Conservation (phyloP, 1,140 invertebrate species). For the Eriocheir sinensis region DNA sequence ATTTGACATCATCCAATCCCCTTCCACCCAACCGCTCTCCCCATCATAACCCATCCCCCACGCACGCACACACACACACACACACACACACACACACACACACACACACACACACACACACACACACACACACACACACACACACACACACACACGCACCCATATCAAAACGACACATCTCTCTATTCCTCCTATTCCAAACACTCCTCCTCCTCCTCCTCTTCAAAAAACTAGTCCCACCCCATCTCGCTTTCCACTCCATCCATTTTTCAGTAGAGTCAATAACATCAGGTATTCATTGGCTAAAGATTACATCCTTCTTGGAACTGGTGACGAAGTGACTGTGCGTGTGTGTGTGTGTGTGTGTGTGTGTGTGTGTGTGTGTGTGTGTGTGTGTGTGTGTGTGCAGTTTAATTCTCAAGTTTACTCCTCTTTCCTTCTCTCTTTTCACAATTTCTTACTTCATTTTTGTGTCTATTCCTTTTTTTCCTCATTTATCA, state of each 20-base stretch:
- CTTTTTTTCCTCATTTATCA: not conserved
- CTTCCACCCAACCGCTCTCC: not conserved
- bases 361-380: too few species aligned
- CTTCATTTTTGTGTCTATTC: not conserved
- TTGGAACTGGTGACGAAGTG: not conserved
- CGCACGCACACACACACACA: too few species aligned
- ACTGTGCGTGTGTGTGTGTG: too few species aligned
- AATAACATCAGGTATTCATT: slow-evolving; percentile 15
- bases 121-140: too few species aligned
- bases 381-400: too few species aligned
- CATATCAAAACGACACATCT: not conserved
- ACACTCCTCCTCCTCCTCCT: not conserved
- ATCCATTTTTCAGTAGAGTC: not conserved
- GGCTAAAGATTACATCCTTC: not conserved
- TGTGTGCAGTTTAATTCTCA: not conserved
- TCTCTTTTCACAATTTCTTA: not conserved
- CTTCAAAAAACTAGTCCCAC: not conserved
- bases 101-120: too few species aligned
- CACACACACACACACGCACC: not conserved
- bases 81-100: too few species aligned
- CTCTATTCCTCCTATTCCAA: not conserved
- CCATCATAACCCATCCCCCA: too few species aligned
- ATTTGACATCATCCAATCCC: not conserved
- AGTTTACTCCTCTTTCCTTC: too few species aligned
- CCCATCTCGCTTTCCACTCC: not conserved